phyloP scores from a whole-genome alignment of 2,888 invertebrate species.

The Quadriops clusia region DNA sequence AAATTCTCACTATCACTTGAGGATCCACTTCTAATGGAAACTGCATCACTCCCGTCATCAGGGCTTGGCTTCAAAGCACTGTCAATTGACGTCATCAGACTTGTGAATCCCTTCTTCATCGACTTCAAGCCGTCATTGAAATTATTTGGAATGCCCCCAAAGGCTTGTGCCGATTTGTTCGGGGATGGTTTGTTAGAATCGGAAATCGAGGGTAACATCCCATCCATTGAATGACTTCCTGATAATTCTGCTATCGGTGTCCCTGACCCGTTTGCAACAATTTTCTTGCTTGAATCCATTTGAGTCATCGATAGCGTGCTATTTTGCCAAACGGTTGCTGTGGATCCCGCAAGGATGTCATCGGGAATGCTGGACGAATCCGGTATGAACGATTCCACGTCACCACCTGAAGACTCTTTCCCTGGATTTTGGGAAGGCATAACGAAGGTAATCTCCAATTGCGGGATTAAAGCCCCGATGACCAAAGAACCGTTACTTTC shows the following conservation, averaged over 20 bases:
- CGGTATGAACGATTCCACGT: conserved; percentile 68
- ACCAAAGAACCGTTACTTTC: conserved; percentile 46
- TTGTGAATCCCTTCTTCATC: conserved; percentile 74
- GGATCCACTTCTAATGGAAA: conserved; percentile 67
- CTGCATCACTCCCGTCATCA: conserved; percentile 64
- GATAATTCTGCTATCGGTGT: conserved; percentile 9
- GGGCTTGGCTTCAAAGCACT: conserved; percentile 61
- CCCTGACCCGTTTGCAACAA: conserved; percentile 21
- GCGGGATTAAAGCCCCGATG: conserved; percentile 69
- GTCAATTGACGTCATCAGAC: conserved; percentile 73
- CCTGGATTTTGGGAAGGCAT: conserved; percentile 75
- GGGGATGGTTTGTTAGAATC: conserved; percentile 6
- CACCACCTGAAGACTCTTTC: conserved; percentile 74
- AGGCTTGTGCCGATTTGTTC: conserved; percentile 18
- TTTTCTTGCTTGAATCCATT: conserved; percentile 8
- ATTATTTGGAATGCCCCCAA: conserved; percentile 35
- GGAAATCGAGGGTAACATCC: conserved; percentile 8
- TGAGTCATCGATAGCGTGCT: conserved; percentile 24
- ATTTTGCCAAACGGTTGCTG: conserved; percentile 28
- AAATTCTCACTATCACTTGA: conserved; percentile 83
- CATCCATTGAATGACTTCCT: conserved; percentile 30
- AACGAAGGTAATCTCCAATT: conserved; percentile 77
- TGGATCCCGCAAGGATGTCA: conserved; percentile 43
- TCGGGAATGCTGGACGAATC: conserved; percentile 79
- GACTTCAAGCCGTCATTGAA: conserved; percentile 43